Evolutionary conservation across 2,113 vertebrate species (phyloP).

Genomic region (Calonectris borealis): DNA sequence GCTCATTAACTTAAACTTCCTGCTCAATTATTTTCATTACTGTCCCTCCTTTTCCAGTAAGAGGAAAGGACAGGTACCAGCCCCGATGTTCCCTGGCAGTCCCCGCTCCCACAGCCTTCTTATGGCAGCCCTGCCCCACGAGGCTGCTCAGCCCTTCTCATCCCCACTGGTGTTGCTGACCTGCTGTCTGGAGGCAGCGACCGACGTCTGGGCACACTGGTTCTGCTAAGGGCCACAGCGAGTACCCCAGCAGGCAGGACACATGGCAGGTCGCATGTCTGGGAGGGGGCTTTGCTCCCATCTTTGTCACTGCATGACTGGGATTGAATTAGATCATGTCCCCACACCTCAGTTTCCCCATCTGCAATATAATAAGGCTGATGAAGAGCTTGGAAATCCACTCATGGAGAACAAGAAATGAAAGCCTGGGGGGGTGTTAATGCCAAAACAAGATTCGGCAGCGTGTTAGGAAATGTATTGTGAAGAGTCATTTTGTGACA

Average conservation of each 20-base stretch:
- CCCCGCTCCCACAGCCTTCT: not conserved
- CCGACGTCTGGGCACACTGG: accelerated
- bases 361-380: not conserved
- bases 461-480: not conserved
- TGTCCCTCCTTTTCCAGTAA: not conserved
- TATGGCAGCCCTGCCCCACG: not conserved
- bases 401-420: not conserved
- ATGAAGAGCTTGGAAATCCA: not conserved
- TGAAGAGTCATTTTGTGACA: not conserved
- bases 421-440: not conserved
- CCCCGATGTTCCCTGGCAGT: accelerated
- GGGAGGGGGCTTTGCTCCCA: not conserved
- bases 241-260: not conserved
- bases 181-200: not conserved
- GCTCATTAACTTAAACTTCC: slow-evolving; percentile 49
- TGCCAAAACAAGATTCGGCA: not conserved
- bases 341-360: not conserved
- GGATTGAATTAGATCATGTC: not conserved
- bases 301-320: not conserved
- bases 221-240: accelerated
- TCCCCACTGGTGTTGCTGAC: too few species aligned
- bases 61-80: not conserved
- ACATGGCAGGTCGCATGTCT: accelerated
- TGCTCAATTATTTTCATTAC: slow-evolving; percentile 7
- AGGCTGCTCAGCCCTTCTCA: not conserved